These are phyloP conservation scores for Chromobotia macracanthus DNA, from an alignment of 2,797 vertebrate genomes.

Conservation along the genomic window DNA sequence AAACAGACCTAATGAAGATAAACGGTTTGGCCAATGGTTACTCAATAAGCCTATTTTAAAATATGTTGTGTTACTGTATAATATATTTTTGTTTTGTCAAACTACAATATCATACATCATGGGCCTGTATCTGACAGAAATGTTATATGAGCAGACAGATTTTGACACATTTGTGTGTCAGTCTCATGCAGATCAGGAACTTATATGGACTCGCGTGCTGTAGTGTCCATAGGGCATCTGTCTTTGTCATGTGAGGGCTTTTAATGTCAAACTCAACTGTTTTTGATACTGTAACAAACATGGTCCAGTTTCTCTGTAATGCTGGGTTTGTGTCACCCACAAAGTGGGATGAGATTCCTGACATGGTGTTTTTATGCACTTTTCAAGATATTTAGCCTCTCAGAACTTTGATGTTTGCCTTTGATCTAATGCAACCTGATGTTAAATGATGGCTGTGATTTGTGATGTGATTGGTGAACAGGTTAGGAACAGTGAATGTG, in stretches of 20 bases:
- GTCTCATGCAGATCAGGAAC: background rate
- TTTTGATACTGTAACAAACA: background rate
- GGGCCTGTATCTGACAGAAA: background rate
- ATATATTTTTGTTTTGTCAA: background rate
- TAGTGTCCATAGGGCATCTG: slow-evolving; percentile 20
- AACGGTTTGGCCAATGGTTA: background rate
- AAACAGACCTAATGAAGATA: background rate
- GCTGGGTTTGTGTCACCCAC: slow-evolving; percentile 9
- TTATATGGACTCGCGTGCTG: background rate
- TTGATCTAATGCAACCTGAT: slow-evolving; percentile 11
- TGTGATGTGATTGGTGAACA: background rate
- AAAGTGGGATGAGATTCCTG: slow-evolving; percentile 20
- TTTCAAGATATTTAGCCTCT: slow-evolving; percentile 22
- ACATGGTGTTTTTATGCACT: slow-evolving; percentile 7
- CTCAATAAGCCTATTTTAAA: background rate
- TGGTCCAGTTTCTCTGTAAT: background rate
- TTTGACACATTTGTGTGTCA: background rate
- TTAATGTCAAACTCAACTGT: slow-evolving; percentile 46
- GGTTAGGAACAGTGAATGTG: background rate
- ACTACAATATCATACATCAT: background rate
- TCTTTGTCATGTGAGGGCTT: slow-evolving; percentile 40
- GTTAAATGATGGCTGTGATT: background rate
- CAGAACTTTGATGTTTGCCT: slow-evolving; percentile 36
- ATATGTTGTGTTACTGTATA: background rate
- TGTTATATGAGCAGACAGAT: background rate